Evolutionary conservation across 2,797 vertebrate genomes (phyloP), one percentile per base, ranked within the genome.

Genomic region (Alectoris magna): DNA sequence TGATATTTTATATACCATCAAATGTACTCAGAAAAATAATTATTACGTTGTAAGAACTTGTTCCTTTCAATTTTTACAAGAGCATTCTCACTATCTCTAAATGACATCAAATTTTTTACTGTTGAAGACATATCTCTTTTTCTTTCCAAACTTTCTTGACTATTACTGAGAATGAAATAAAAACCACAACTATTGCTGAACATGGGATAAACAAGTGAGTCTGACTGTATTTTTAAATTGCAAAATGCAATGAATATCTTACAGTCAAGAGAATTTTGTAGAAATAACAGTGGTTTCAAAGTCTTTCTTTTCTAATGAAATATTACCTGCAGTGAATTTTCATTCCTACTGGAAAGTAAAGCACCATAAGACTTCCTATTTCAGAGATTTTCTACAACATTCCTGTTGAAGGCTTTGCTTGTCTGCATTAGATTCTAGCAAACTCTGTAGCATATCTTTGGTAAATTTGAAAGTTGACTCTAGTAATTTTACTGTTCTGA

Each of bases 1-100:
- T 21, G 18, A 58, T 73, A 66, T 91, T 95, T 96, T 91, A 88
- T 62, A 83, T 67, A 59, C 5, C 18, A 62, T 43, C 26, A 83
- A 77, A 69, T 5, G 5, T 36, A 72, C 91, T 85, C n/a, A 88
- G 68, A 87, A 84, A 56, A 27, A 6, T 53, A 41, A 63, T 27
- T 29, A 8, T 59, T 74, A 79, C 69, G 22, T 27, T 41, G 5
- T 64, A 18, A 60, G 19, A 59, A 49, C 62, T 34, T 46, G 1
- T 63, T 49, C 3, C 55, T 44, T 53, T 60, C 1, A 7, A 16
- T 68, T 43, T 68, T 38, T 38, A 14, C 64, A 34, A 46, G 8
- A 81, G 9, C 21, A 48, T 70, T 68, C 11, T 53, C 3, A 63
- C 4, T 63, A 70, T 38, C 29, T 88, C 44, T 87, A 88, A 87